Evolutionary conservation across 2,888 invertebrate genomes (phyloP).

Genomic region (Dryobota labecula): DNA sequence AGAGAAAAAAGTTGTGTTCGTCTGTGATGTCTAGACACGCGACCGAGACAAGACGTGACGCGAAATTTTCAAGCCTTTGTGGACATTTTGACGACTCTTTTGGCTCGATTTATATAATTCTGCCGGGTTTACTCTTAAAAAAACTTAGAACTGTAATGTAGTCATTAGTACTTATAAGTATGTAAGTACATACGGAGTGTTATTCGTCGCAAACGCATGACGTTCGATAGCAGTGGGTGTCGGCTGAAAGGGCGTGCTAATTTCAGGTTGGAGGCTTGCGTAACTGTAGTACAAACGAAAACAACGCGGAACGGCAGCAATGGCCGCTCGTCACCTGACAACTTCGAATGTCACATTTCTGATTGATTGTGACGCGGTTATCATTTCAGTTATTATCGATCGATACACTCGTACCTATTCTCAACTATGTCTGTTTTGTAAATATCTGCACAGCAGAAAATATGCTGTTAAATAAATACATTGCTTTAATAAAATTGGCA

Average conservation of each 20-base stretch:
- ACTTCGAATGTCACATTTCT: slow-evolving; percentile 61
- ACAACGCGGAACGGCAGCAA: slow-evolving; percentile 75
- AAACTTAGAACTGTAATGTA: slow-evolving; percentile 13
- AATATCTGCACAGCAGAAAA: slow-evolving; percentile 9
- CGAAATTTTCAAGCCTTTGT: slow-evolving; percentile 71
- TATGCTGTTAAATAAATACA: slow-evolving; percentile 3
- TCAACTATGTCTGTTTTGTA: slow-evolving; percentile 12
- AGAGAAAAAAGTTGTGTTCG: slow-evolving; percentile 81
- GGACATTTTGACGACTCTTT: slow-evolving; percentile 62
- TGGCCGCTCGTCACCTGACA: slow-evolving; percentile 63
- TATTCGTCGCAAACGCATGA: slow-evolving; percentile 64
- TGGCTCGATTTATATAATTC: slow-evolving; percentile 55
- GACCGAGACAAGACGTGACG: slow-evolving; percentile 81
- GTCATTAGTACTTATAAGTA: slow-evolving; percentile 36
- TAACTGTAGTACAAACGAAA: slow-evolving; percentile 78
- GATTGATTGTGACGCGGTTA: slow-evolving; percentile 63
- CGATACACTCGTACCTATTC: slow-evolving; percentile 8
- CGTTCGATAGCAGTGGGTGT: slow-evolving; percentile 72
- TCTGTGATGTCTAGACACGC: slow-evolving; percentile 84
- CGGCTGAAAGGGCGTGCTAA: slow-evolving; percentile 77
- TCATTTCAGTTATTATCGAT: slow-evolving; percentile 39
- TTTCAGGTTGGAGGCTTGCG: slow-evolving; percentile 73
- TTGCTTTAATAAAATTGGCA: background rate
- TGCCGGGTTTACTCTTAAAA: slow-evolving; percentile 13
- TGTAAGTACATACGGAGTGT: slow-evolving; percentile 50